A percentile compares a stretch with the other conserved stretches of the same genome.
Conservation (phyloP, 2,797 vertebrate genomes). For the Tachyglossus aculeatus region DNA sequence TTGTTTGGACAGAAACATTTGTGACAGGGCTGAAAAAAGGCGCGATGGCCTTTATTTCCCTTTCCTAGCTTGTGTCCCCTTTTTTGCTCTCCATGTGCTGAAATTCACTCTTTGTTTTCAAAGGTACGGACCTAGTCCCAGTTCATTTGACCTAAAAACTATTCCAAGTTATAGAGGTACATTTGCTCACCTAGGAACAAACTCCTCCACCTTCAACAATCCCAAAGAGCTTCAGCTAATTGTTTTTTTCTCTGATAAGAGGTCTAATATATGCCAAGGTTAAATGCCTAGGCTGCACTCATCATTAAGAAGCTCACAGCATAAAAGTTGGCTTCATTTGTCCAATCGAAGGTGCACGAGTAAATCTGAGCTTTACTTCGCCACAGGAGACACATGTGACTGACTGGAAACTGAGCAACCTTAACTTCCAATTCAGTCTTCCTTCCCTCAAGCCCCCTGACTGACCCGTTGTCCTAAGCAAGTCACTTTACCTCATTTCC, state of each 20-base stretch:
- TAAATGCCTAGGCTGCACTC: neutral
- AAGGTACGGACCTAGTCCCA: neutral
- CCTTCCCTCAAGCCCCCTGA: no score
- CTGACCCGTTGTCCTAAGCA: no score
- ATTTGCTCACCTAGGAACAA: neutral
- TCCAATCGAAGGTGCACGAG: neutral
- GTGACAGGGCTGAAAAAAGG: neutral
- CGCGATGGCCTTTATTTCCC: neutral
- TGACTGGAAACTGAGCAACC: no score
- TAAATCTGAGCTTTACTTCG: no score
- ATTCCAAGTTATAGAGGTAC: neutral
- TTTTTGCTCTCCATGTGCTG: neutral
- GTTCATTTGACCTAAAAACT: neutral
- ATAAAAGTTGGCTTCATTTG: rapidly evolving
- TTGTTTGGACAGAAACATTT: neutral
- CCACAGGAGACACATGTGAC: no score
- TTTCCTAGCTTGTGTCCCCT: neutral
- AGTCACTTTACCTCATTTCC: no score
- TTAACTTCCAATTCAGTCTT: no score
- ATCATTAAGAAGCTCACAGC: neutral
- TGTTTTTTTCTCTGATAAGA: neutral
- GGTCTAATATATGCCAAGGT: neutral
- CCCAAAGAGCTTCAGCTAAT: neutral
- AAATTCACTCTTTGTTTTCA: neutral
- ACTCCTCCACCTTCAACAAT: neutral